phyloP scores from a whole-genome alignment of 2,888 invertebrate species.

The Euzophera pinguis region DNA sequence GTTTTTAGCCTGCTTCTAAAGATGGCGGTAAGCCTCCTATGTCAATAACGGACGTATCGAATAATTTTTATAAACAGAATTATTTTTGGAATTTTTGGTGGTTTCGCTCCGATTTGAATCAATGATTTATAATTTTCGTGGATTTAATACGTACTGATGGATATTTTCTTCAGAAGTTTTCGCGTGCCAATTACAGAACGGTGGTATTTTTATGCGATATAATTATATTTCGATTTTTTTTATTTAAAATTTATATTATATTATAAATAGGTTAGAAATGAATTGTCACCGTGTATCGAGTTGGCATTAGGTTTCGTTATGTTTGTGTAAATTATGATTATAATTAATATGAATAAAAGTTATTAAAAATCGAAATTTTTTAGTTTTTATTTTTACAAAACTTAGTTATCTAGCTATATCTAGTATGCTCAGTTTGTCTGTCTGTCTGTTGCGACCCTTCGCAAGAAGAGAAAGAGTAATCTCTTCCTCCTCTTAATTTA shows the following conservation, averaged over 20 bases:
- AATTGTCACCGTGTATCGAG: slow-evolving; percentile 38
- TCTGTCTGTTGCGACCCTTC: too few relatives aligned
- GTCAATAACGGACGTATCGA: too few relatives aligned
- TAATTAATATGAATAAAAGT: slow-evolving; percentile 69
- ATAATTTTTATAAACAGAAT: too few relatives aligned
- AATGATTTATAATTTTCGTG: not conserved
- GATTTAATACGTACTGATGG: too few relatives aligned
- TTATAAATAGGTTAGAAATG: slow-evolving; percentile 16
- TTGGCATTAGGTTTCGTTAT: slow-evolving; percentile 69
- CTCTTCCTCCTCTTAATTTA: too few relatives aligned
- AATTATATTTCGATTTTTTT: slow-evolving; percentile 9
- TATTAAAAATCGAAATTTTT: slow-evolving; percentile 57
- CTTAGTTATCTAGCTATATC: too few relatives aligned
- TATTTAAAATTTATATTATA: slow-evolving; percentile 14
- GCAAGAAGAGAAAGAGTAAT: too few relatives aligned
- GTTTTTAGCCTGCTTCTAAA: too few relatives aligned
- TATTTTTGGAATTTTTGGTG: not conserved
- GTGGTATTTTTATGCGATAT: slow-evolving; percentile 1
- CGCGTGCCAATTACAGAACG: not conserved
- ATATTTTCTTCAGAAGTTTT: not conserved
- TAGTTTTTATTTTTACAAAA: slow-evolving; percentile 16
- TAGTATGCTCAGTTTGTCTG: too few relatives aligned
- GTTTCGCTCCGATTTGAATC: not conserved
- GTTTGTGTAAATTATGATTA: slow-evolving; percentile 76
- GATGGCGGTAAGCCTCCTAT: too few relatives aligned